These are phyloP conservation scores for Cephus pygmeus DNA, from an alignment of 2,888 invertebrate genomes.

Conservation along the genomic window DNA sequence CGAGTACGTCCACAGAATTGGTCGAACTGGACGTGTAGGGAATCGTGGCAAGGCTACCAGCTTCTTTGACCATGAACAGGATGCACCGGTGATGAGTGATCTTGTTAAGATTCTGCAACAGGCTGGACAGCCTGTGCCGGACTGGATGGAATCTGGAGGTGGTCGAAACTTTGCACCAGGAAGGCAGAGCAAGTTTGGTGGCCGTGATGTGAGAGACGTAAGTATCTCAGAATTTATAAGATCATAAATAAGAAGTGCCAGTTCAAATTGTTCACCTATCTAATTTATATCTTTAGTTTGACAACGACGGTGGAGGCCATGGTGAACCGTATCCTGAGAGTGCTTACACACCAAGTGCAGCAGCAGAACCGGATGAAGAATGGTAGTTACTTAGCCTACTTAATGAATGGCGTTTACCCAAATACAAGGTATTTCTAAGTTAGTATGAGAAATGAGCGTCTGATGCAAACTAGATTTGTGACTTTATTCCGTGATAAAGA, in stretches of 20 bases:
- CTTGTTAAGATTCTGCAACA: conserved; percentile 81
- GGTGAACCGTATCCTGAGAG: conserved; percentile 33
- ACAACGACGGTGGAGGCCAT: conserved; percentile 44
- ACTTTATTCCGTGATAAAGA: neutral
- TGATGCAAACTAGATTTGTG: neutral
- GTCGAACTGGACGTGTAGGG: conserved; percentile 94
- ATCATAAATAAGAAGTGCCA: neutral
- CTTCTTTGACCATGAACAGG: conserved; percentile 76
- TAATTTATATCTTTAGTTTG: conserved; percentile 28
- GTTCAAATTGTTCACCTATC: neutral
- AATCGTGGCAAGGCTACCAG: conserved; percentile 89
- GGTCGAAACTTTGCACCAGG: conserved; percentile 48
- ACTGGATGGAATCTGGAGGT: conserved; percentile 67
- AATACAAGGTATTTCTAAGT: neutral
- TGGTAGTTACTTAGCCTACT: conserved; percentile 64
- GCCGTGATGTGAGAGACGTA: conserved; percentile 76
- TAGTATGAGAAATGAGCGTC: neutral
- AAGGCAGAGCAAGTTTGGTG: conserved; percentile 72
- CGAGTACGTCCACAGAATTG: conserved; percentile 95
- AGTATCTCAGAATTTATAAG: conserved; percentile 51
- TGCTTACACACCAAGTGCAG: conserved; percentile 28
- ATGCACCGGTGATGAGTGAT: conserved; percentile 72
- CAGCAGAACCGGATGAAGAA: conserved; percentile 69
- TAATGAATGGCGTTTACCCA: neutral
- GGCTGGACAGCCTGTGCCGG: conserved; percentile 84